These are phyloP conservation scores for Brachionichthys hirsutus DNA, from an alignment of 2,113 vertebrate genomes.

Conservation along the genomic window DNA sequence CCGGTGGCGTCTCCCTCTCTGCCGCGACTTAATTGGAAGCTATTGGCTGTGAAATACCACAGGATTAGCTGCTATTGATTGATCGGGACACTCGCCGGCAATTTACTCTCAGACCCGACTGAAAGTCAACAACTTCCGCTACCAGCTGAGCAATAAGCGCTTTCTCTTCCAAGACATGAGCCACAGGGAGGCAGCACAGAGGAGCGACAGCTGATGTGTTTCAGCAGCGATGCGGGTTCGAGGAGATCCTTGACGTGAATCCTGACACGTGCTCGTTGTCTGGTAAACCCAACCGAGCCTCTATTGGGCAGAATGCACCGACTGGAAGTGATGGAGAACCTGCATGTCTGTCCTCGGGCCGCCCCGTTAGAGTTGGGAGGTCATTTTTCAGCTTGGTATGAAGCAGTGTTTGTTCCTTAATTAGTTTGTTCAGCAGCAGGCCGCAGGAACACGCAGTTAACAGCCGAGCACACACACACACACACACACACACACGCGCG, in stretches of 20 bases:
- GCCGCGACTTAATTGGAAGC: constrained; percentile 66
- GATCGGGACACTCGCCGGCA: constrained; percentile 52
- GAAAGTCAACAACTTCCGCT: constrained; percentile 46
- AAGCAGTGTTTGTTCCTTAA: constrained; percentile 79
- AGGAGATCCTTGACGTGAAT: constrained; percentile 20
- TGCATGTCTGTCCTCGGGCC: constrained; percentile 73
- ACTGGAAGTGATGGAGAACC: constrained; percentile 67
- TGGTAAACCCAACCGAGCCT: constrained; percentile 53
- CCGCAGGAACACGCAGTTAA: constrained; percentile 62
- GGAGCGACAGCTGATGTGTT: no score
- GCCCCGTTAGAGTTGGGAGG: constrained; percentile 75
- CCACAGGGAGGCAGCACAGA: not conserved
- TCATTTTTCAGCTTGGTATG: constrained; percentile 84
- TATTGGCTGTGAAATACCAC: constrained; percentile 72
- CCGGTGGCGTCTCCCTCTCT: constrained; percentile 55
- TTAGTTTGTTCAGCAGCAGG: constrained; percentile 79
- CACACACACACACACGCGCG: not conserved
- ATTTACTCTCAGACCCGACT: constrained; percentile 50
- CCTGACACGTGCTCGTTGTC: constrained; percentile 55
- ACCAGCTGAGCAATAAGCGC: constrained; percentile 23
- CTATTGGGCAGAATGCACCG: constrained; percentile 49
- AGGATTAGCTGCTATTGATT: constrained; percentile 64
- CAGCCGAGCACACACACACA: constrained; percentile 3
- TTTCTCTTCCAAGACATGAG: not conserved
- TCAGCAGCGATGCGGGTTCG: no score